A percentile compares a stretch with the other conserved stretches of the same genome.
phyloP scores from a whole-genome alignment of 2,888 invertebrate genomes.

The Cerceris ruficornis region DNA sequence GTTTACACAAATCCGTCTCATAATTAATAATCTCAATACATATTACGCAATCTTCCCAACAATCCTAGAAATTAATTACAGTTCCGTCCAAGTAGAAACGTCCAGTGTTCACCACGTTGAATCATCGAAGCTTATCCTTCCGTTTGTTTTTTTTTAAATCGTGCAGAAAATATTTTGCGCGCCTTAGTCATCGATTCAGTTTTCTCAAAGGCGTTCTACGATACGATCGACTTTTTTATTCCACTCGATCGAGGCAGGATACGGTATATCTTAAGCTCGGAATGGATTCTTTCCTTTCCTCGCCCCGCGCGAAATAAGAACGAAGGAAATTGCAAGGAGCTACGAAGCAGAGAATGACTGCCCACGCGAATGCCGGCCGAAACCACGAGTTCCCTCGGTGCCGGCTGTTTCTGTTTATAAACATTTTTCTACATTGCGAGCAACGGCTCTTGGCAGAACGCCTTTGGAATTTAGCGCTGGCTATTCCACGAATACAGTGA shows the following conservation, averaged over 20 bases:
- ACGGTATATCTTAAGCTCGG: neutral
- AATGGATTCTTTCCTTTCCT: neutral
- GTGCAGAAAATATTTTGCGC: too few species aligned
- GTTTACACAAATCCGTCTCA: too few species aligned
- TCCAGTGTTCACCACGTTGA: too few species aligned
- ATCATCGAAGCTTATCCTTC: too few species aligned
- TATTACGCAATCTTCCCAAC: too few species aligned
- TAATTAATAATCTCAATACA: too few species aligned
- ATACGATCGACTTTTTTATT: too few species aligned
- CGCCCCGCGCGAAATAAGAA: neutral
- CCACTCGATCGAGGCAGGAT: neutral
- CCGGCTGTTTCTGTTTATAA: neutral
- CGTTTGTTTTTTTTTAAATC: too few species aligned
- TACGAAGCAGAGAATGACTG: neutral
- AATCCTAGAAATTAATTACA: too few species aligned
- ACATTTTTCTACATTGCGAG: neutral
- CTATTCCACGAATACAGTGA: constrained; percentile 18
- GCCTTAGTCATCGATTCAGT: too few species aligned
- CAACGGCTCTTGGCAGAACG: constrained; percentile 3
- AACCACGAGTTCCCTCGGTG: neutral
- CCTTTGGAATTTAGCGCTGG: constrained; percentile 17
- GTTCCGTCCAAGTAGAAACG: too few species aligned
- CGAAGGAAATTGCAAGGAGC: neutral
- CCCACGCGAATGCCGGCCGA: neutral
- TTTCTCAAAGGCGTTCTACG: too few species aligned